Conservation (phyloP, 2,113 vertebrate genomes). For the Protobothrops flavoviridis region DNA sequence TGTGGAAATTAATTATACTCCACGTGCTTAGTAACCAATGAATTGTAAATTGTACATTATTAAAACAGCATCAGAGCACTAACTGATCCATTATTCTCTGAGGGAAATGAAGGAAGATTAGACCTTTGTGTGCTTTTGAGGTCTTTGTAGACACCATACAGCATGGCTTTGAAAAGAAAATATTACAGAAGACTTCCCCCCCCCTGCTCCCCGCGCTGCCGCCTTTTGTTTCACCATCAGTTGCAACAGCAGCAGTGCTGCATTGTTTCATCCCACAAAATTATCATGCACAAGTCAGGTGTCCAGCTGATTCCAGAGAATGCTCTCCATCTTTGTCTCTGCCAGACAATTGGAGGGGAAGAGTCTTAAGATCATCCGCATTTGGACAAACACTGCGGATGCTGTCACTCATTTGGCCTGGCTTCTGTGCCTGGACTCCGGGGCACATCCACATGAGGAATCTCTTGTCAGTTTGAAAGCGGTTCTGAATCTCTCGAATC, state of each 20-base stretch:
- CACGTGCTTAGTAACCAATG: slow-evolving; percentile 77
- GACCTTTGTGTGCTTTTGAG: slow-evolving; percentile 69
- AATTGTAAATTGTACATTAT: slow-evolving; percentile 82
- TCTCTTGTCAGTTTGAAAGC: neutral
- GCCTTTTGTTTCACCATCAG: slow-evolving; percentile 48
- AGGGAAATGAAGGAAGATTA: slow-evolving; percentile 75
- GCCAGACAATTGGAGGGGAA: neutral
- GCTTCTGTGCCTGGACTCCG: neutral
- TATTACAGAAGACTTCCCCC: slow-evolving; percentile 23
- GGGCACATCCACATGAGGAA: neutral
- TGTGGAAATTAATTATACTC: slow-evolving; percentile 79
- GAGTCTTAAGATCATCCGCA: neutral
- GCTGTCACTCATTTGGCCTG: neutral
- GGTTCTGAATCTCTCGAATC: neutral
- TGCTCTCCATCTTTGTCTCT: neutral
- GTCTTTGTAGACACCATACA: slow-evolving; percentile 63
- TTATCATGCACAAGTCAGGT: slow-evolving; percentile 23
- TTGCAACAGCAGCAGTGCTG: slow-evolving; percentile 44
- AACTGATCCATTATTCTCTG: slow-evolving; percentile 79
- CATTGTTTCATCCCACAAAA: slow-evolving; percentile 50
- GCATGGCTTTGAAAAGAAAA: slow-evolving; percentile 59
- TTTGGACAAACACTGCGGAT: neutral
- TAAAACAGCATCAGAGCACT: slow-evolving; percentile 76
- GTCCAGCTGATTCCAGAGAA: neutral
- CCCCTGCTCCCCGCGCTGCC: neutral